Base-by-base conservation (phyloP, 1,140 invertebrate species). In the Ostrea denselamellosa region DNA sequence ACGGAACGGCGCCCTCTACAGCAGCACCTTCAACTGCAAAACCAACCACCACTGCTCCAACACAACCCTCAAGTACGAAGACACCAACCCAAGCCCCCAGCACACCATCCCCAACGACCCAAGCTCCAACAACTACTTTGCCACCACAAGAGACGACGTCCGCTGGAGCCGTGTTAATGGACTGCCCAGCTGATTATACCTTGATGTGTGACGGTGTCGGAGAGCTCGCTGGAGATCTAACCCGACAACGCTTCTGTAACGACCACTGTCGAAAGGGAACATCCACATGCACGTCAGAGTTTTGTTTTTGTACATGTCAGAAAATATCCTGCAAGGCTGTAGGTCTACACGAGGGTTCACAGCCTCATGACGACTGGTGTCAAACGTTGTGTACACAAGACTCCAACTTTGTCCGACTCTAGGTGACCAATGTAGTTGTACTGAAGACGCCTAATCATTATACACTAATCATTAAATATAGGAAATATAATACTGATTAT, bases 311-410 rank as follows among this genome's bases (percentile, higher is more conserved):
- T 77, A 77, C 28, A 34, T 77, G 68, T 34, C 22, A 77, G 14
- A 77, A 77, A 17, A 77, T 77, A 77, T 28, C 68, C 68, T 77
- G 68, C 68, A 77, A 77, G 68, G 22, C 68, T 22, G 12, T 77
- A 2, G 68, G 68, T 34, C 25, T 12, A 2, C 28, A 28, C 68
- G 25, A 77, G 68, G 68, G 68, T 3, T 77, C 68, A 14, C 7
- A 7, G 68, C 25, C 25, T 25, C 68, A 77, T 34, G 68, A 77
- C 68, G 68, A 77, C 68, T 77, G 68, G 68, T 77, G 68, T 34
- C 68, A 77, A 34, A 77, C 17, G 68, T 34, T 77, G 12, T 77
- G 68, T 77, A 77, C 68, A 28, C 68, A 28, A 34, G 25, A 77
- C 14, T 34, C 25, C 25, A 77, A 1, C 68, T 22, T 10, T 77